phyloP scores from a whole-genome alignment of 2,888 invertebrate genomes.

The Coenonympha arcania region DNA sequence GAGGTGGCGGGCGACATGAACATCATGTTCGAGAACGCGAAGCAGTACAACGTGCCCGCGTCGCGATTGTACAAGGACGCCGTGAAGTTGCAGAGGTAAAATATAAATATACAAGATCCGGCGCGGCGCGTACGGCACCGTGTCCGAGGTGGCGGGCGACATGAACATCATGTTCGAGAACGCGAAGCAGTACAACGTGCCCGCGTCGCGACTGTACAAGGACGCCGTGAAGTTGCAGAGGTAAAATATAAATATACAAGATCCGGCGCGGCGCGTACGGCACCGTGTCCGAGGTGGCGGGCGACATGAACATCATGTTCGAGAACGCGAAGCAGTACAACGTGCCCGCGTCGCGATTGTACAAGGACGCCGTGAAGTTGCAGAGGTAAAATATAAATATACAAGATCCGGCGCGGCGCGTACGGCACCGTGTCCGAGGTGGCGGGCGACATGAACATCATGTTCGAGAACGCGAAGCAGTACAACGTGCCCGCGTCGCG shows the following conservation, averaged over 20 bases:
- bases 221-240: constrained; percentile 89
- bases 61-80: too few species aligned
- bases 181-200: constrained; percentile 89
- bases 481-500: constrained; percentile 87
- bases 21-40: too few species aligned
- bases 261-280: constrained; percentile 87
- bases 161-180: constrained; percentile 98
- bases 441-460: constrained; percentile 93
- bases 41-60: too few species aligned
- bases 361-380: constrained; percentile 88
- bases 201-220: constrained; percentile 84
- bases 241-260: constrained; percentile 85
- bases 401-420: constrained; percentile 84
- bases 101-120: constrained; percentile 90
- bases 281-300: constrained; percentile 89
- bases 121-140: constrained; percentile 85
- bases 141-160: constrained; percentile 93
- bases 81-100: too few species aligned
- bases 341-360: constrained; percentile 82
- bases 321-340: constrained; percentile 96
- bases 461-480: constrained; percentile 96
- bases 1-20: too few species aligned
- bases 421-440: constrained; percentile 91
- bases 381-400: constrained; percentile 87
- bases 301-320: constrained; percentile 96